Evolutionary conservation across 2,888 invertebrate species (phyloP), one percentile per base, ranked within the genome.

Genomic region (Eilema griseolum): DNA sequence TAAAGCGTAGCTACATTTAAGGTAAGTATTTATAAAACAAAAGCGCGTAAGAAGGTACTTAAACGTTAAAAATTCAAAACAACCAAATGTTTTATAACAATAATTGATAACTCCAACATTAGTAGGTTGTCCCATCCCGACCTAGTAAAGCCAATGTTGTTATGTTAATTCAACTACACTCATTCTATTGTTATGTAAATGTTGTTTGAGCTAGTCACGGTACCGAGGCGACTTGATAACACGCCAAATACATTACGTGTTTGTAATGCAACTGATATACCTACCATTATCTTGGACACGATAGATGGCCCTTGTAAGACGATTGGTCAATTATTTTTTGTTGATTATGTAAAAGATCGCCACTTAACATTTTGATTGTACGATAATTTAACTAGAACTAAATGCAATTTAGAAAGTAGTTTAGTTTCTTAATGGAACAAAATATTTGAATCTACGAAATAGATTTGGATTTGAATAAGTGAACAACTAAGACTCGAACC

Each of bases 181-280:
- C 81, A 83, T 74, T 77, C 83, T 83, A 91, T 92, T 93, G 92
- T 93, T 85, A 92, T 93, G 93, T 84, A 89, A 93, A 93, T 92
- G 79, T 63, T 76, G 74, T 79, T 80, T 77, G 78, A 77, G 71
- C 70, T 69, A 81, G 77, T 81, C 81, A 76, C 71, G 70, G 72
- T 70, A 81, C 69, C 73, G 76, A 74, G 67, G 70, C 66, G 69
- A 77, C 72, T 82, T 80, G 78, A 79, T 80, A 80, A 83, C 77
- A 80, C 73, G 79, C 69, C 76, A 77, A 84, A 79, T 77, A 77
- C 68, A 74, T 79, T 73, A 81, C 73, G 74, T 76, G 64, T 66
- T 68, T 71, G 66, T 75, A 74, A 74, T 76, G 71, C 67, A 63
- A 57, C 67, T 64, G 65, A 33, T 65, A 57, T 64, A 31, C 59